These are phyloP conservation scores for Pipa parva DNA, from an alignment of 2,113 vertebrate species.

Conservation along the genomic window DNA sequence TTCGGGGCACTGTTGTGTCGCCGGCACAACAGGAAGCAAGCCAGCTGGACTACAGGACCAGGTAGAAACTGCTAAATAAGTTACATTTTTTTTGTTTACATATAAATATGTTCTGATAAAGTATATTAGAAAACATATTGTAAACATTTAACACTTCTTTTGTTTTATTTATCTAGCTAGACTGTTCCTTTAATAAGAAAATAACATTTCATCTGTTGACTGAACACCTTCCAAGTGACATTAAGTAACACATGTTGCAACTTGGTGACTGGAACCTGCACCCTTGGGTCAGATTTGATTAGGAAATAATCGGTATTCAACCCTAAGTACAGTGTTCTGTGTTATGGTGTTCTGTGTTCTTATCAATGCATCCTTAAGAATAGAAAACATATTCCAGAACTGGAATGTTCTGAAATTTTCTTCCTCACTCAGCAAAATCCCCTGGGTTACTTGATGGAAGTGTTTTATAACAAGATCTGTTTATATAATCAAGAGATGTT, in stretches of 20 bases:
- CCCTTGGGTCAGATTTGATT: background rate
- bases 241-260: background rate
- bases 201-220: background rate
- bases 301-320: background rate
- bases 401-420: conserved; percentile 8
- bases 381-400: background rate
- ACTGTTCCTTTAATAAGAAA: too few species aligned
- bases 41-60: too few species aligned
- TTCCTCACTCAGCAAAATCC: background rate
- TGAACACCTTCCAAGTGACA: background rate
- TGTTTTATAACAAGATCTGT: conserved; percentile 13
- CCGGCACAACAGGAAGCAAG: too few species aligned
- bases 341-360: background rate
- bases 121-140: too few species aligned
- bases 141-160: too few species aligned
- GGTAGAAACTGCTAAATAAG: too few species aligned
- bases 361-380: too few species aligned
- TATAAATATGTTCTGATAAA: too few species aligned
- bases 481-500: conserved; percentile 6
- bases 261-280: background rate
- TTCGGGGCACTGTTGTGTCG: too few species aligned
- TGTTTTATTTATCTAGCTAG: too few species aligned
- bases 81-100: too few species aligned
- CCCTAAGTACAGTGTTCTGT: background rate
- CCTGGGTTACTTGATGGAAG: background rate